These are phyloP conservation scores for Lysandra bellargus DNA, from an alignment of 2,888 invertebrate genomes.

Conservation along the genomic window DNA sequence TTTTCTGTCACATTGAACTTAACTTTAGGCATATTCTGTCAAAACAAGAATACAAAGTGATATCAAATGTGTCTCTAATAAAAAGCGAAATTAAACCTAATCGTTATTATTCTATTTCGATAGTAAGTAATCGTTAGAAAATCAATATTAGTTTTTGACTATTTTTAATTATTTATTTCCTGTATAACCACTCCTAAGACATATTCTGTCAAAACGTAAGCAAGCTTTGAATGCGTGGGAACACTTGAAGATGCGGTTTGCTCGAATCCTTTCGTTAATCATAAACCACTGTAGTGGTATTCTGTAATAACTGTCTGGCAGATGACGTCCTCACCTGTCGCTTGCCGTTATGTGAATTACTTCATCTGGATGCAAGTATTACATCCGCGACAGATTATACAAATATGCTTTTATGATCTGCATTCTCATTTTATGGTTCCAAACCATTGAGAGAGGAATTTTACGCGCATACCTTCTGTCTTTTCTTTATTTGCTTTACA, in stretches of 20 bases:
- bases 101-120: too few species aligned
- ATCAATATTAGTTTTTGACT: too few species aligned
- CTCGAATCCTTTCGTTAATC: slow-evolving; percentile 44
- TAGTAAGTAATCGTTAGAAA: too few species aligned
- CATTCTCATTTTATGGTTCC: background rate
- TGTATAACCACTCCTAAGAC: background rate
- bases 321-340: slow-evolving; percentile 63
- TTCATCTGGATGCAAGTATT: slow-evolving; percentile 42
- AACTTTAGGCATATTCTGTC: too few species aligned
- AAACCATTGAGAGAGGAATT: background rate
- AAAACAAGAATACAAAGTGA: too few species aligned
- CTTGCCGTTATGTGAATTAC: slow-evolving; percentile 59
- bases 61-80: too few species aligned
- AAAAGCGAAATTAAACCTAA: too few species aligned
- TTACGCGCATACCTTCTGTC: background rate
- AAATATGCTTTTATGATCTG: slow-evolving; percentile 15
- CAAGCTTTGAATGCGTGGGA: slow-evolving; percentile 7
- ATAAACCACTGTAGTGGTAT: slow-evolving; percentile 54
- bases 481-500: too few species aligned
- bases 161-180: background rate
- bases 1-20: too few species aligned
- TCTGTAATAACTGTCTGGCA: slow-evolving; percentile 58
- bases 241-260: slow-evolving; percentile 57
- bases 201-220: background rate
- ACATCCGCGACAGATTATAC: slow-evolving; percentile 26